Conservation (phyloP, 2,797 vertebrate species). For the Sebastes matsubarae region DNA sequence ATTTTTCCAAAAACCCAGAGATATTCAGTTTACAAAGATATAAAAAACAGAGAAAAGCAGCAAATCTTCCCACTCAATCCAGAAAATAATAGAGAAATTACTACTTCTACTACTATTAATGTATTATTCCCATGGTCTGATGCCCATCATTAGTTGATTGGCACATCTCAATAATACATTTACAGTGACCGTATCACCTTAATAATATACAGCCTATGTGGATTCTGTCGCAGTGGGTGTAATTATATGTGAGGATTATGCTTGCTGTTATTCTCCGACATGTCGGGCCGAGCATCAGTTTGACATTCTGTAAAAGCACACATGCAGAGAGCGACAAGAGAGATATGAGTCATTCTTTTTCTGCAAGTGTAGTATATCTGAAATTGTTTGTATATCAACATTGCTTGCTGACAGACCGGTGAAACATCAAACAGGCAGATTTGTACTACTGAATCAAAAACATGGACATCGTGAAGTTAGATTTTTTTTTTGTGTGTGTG, state of each 20-base stretch:
- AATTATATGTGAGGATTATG: constrained; percentile 1
- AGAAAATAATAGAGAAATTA: not conserved
- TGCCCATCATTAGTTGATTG: constrained; percentile 2
- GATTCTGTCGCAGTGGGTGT: not conserved
- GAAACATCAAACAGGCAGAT: not conserved
- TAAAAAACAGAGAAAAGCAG: not conserved
- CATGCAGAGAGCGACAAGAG: constrained; percentile 1
- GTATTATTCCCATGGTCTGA: not conserved
- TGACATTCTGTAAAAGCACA: constrained; percentile 17
- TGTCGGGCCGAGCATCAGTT: constrained; percentile 17
- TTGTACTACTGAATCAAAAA: not conserved
- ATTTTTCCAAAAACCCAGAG: not conserved
- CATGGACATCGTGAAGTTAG: not conserved
- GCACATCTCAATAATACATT: not conserved
- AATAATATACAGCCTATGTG: not conserved
- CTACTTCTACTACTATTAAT: too few relatives aligned
- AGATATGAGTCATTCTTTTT: constrained; percentile 22
- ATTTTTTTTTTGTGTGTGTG: not conserved
- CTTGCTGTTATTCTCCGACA: constrained; percentile 18
- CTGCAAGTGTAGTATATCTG: not conserved
- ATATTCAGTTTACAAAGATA: not conserved
- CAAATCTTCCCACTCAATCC: not conserved
- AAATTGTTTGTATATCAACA: constrained; percentile 3
- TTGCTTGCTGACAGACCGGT: not conserved
- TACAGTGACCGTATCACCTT: not conserved